A percentile compares a stretch with the other conserved stretches of the same genome.
Conservation (phyloP, 2,888 invertebrate species). For the Charanyca ferruginea region DNA sequence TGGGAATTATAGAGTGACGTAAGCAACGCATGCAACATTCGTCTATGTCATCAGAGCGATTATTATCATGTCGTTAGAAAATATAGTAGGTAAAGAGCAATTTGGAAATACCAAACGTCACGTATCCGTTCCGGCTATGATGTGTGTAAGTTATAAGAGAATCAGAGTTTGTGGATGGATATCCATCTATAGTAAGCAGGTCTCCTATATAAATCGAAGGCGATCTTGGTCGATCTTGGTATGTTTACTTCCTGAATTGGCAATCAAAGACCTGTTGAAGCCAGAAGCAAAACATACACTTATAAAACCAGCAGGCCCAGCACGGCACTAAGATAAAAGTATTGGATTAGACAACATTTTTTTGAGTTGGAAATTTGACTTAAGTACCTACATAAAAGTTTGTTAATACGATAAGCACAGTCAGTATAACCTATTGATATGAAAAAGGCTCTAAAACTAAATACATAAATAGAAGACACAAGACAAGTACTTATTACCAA, state of each 20-base stretch:
- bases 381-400: too few relatives aligned
- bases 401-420: too few relatives aligned
- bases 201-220: not conserved
- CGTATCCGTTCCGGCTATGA: constrained; percentile 27
- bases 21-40: constrained; percentile 39
- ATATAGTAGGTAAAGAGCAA: constrained; percentile 19
- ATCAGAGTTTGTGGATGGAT: constrained; percentile 6
- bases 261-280: not conserved
- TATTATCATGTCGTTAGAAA: constrained; percentile 36
- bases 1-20: constrained; percentile 36
- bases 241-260: not conserved
- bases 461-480: too few relatives aligned
- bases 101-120: constrained; percentile 42
- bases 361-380: too few relatives aligned
- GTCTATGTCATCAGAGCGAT: constrained; percentile 44
- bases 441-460: too few relatives aligned
- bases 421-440: too few relatives aligned
- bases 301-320: not conserved
- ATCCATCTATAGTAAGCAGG: not conserved
- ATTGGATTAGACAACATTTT: too few relatives aligned
- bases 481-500: too few relatives aligned
- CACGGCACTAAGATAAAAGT: too few relatives aligned
- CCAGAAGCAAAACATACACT: too few relatives aligned
- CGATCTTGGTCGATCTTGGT: not conserved
- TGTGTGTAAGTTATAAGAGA: constrained; percentile 10